Evolutionary conservation across 2,113 vertebrate genomes (phyloP).

Genomic region (Butastur rufipennis): DNA sequence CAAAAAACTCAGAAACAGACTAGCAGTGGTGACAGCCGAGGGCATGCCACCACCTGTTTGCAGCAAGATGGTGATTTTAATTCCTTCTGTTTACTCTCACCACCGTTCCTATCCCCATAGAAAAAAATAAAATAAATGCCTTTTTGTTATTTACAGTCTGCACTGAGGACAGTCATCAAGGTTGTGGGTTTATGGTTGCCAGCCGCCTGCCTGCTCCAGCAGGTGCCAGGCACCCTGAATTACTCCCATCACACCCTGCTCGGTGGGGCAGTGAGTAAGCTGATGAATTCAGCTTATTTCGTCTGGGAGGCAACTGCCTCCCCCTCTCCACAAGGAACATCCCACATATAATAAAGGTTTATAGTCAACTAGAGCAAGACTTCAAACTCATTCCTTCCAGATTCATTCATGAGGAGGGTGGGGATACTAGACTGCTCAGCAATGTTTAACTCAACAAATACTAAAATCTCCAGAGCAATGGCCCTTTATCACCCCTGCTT

Average conservation of each 20-base stretch:
- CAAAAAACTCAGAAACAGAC: background rate
- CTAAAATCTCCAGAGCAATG: conserved; percentile 62
- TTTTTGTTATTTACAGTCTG: conserved; percentile 71
- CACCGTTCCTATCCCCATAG: background rate
- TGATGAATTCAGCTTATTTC: conserved; percentile 70
- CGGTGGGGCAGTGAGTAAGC: conserved; percentile 60
- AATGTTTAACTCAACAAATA: conserved; percentile 77
- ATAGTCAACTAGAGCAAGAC: conserved; percentile 69
- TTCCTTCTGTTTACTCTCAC: conserved; percentile 51
- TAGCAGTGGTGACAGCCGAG: background rate
- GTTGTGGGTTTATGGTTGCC: conserved; percentile 65
- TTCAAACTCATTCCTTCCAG: conserved; percentile 76
- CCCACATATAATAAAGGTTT: conserved; percentile 79
- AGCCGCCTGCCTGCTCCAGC: conserved; percentile 71
- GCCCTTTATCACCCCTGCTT: conserved; percentile 9
- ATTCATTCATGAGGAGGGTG: conserved; percentile 74
- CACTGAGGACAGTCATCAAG: conserved; percentile 63
- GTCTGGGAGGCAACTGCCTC: conserved; percentile 48
- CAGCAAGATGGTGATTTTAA: conserved; percentile 9
- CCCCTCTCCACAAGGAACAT: conserved; percentile 66
- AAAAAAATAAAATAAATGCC: conserved; percentile 44
- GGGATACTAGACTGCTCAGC: conserved; percentile 49
- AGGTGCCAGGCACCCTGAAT: conserved; percentile 80
- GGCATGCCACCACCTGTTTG: conserved; percentile 10
- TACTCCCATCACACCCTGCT: conserved; percentile 73